phyloP scores from a whole-genome alignment of 2,113 vertebrate genomes.

The Mugil cephalus region DNA sequence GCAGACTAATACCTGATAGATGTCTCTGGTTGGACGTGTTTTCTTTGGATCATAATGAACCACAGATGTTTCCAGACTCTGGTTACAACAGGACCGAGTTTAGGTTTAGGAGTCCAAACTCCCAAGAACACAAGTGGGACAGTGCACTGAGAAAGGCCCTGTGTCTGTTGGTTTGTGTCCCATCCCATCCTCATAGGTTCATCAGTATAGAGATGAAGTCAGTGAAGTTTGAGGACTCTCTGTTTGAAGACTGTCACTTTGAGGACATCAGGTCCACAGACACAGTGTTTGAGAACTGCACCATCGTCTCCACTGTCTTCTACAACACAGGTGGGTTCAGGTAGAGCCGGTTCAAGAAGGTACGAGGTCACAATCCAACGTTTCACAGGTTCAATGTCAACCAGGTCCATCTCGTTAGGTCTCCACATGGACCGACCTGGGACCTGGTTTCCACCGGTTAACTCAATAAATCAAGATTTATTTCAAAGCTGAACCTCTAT shows the following conservation, averaged over 20 bases:
- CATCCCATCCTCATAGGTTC: constrained; percentile 87
- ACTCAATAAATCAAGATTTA: no score
- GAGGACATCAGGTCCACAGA: constrained; percentile 92
- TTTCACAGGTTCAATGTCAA: no score
- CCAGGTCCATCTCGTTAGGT: no score
- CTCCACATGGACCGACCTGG: no score
- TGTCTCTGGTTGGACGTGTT: no score
- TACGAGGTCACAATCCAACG: no score
- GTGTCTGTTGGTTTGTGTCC: constrained; percentile 55
- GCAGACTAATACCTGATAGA: no score
- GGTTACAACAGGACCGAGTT: no score
- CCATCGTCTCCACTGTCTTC: constrained; percentile 90
- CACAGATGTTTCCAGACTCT: no score
- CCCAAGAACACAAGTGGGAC: constrained; percentile 3
- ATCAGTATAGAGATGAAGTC: constrained; percentile 93
- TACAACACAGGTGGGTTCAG: constrained; percentile 90
- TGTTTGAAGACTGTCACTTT: constrained; percentile 94
- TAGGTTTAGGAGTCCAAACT: neutral
- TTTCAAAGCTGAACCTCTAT: no score
- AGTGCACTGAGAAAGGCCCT: constrained; percentile 38
- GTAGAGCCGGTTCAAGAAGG: neutral
- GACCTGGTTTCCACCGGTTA: no score
- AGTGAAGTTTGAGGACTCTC: constrained; percentile 93
- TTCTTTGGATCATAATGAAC: no score
- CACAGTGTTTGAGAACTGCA: constrained; percentile 95